A percentile compares a stretch with the other conserved stretches of the same genome.
phyloP scores from a whole-genome alignment of 2,888 invertebrate species.

The Escarpia spicata region DNA sequence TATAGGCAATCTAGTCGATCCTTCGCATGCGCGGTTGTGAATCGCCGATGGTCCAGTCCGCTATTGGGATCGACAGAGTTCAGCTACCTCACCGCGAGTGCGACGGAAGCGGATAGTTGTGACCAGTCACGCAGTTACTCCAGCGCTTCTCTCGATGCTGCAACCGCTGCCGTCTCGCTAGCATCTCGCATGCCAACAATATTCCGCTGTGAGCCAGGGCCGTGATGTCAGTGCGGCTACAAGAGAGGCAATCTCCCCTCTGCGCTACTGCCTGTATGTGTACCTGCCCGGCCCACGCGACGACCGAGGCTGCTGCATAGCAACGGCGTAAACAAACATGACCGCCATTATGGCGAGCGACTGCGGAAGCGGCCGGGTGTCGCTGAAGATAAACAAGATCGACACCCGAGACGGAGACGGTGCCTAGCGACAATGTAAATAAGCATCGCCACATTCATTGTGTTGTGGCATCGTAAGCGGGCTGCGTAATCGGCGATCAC shows the following conservation, averaged over 20 bases:
- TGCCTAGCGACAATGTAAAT: conserved; percentile 5
- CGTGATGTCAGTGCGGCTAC: neutral
- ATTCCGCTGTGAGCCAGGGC: neutral
- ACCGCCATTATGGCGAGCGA: neutral
- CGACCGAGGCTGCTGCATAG: neutral
- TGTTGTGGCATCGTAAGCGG: neutral
- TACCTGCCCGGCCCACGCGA: neutral
- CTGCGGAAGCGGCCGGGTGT: neutral
- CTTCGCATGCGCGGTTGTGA: neutral
- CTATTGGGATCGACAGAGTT: neutral
- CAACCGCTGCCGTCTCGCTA: neutral
- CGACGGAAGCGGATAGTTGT: neutral
- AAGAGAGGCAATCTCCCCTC: conserved; percentile 11
- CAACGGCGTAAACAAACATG: neutral
- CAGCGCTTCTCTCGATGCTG: neutral
- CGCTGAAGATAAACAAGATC: neutral
- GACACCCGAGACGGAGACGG: neutral
- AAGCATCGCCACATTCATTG: neutral
- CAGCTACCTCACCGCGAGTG: neutral
- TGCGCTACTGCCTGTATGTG: neutral
- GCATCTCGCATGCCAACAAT: neutral
- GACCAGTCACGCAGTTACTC: neutral
- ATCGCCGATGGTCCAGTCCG: neutral
- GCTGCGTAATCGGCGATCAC: neutral
- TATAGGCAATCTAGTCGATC: neutral